Base-by-base conservation (phyloP, 2,888 invertebrate genomes). In the Papilio protenor region DNA sequence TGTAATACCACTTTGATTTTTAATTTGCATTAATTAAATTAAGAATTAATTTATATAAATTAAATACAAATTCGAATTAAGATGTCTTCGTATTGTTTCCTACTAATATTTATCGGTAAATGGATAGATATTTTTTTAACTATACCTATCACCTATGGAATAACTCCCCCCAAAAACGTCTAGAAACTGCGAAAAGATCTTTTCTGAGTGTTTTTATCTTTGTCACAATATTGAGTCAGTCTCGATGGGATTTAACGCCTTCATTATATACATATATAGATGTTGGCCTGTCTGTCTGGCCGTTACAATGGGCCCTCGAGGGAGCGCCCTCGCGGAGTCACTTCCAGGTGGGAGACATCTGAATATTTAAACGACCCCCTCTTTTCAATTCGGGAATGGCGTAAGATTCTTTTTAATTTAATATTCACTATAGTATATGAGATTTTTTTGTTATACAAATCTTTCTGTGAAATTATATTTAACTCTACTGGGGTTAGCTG, bases 261-360 rank as follows among this genome's bases (percentile, higher is more conserved):
- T 23, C 45, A 69, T 72, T 77, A 76, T 77, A 64, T 77, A 77
- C 71, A 59, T 78, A 79, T 79, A 80, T 75, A 75, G 66, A 76
- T 75, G 77, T 79, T 61, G 52, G 72, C 23, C 79, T 80, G 88
- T 87, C 89, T 90, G 92, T 91, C 92, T 92, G 90, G 88, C 81
- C 84, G 80, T 86, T 86, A 93, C 92, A 93, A 92, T 92, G 83
- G 89, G 83, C 88, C 84, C 88, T 87, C 85, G 86, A 85, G 87
- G 85, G 86, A 78, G 78, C 82, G 84, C 84, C 85, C 82, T 83
- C 57, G 79, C 84, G 85, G 84, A 91, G 92, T 92, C 92, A 92
- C 91, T 92, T 92, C 88, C 92, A 92, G 92, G 92, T 92, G 90
- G 88, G 86, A 86, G 86, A 87, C 86, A 87, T 79, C 84, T 90